Conservation (phyloP, 2,888 invertebrate species). For the Eledone cirrhosa region DNA sequence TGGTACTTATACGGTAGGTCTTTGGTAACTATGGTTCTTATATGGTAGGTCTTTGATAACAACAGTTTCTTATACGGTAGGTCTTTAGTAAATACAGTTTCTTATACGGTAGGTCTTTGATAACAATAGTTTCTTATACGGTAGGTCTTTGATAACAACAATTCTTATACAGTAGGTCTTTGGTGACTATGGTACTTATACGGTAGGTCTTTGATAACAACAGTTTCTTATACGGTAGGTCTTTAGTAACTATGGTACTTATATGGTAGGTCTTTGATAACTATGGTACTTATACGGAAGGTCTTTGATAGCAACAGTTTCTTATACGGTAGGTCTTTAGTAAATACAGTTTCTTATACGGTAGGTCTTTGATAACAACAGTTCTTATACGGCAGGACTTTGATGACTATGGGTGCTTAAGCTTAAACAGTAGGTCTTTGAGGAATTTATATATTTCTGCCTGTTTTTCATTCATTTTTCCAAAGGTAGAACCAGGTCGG, state of each 20-base stretch:
- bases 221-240: too few species aligned
- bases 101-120: too few species aligned
- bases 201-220: slow-evolving; percentile 56
- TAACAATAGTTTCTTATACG: slow-evolving; percentile 53
- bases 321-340: slow-evolving; percentile 55
- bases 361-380: slow-evolving; percentile 54
- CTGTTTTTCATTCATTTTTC: too few species aligned
- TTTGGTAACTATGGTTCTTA: too few species aligned
- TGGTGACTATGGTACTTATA: slow-evolving; percentile 48
- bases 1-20: slow-evolving; percentile 56
- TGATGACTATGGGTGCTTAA: slow-evolving; percentile 46
- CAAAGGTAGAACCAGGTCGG: too few species aligned
- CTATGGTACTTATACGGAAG: too few species aligned
- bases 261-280: slow-evolving; percentile 56
- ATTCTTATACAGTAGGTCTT: too few species aligned
- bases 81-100: too few species aligned
- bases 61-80: slow-evolving; percentile 58
- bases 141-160: slow-evolving; percentile 50
- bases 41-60: slow-evolving; percentile 55
- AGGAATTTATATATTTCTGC: too few species aligned
- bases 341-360: too few species aligned
- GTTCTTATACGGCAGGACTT: slow-evolving; percentile 59
- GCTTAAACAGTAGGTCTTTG: slow-evolving; percentile 55
- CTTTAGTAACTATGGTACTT: slow-evolving; percentile 51
- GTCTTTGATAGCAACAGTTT: slow-evolving; percentile 53